Conservation (phyloP, 2,113 vertebrate genomes). For the Paramormyrops kingsleyae region DNA sequence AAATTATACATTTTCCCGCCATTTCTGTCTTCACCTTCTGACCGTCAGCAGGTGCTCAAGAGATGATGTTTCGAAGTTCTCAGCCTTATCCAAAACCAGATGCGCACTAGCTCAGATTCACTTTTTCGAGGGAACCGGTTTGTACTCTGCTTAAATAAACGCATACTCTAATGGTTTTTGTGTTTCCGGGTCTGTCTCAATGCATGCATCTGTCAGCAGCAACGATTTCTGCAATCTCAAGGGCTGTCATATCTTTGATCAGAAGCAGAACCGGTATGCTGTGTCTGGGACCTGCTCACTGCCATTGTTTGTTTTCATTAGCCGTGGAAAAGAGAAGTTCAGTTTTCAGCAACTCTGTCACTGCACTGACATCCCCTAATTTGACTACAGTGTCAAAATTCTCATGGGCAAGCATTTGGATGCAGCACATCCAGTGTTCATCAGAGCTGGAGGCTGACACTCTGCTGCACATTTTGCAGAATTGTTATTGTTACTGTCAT, state of each 20-base stretch:
- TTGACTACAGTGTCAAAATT: background rate
- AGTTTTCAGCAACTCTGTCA: background rate
- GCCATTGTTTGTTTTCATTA: background rate
- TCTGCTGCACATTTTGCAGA: background rate
- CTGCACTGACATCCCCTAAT: background rate
- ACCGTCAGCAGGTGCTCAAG: background rate
- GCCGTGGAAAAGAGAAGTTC: background rate
- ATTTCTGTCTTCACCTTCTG: background rate
- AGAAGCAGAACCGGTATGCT: background rate
- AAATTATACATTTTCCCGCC: background rate
- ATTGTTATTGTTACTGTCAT: background rate
- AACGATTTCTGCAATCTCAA: background rate
- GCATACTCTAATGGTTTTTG: constrained; percentile 1
- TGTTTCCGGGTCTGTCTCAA: background rate
- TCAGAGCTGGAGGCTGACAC: no score
- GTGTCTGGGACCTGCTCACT: background rate
- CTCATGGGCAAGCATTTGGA: background rate
- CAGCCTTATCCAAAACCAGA: background rate
- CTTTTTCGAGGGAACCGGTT: background rate
- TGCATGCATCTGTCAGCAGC: background rate
- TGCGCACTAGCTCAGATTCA: background rate
- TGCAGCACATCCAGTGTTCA: background rate
- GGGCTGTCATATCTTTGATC: constrained; percentile 12
- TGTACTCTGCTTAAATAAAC: constrained; percentile 5
- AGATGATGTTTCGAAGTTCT: background rate